A percentile compares a stretch with the other conserved stretches of the same genome.
Conservation (phyloP, 35 echinoderm and acorn worm genomes). For the Eucidaris tribuloides region DNA sequence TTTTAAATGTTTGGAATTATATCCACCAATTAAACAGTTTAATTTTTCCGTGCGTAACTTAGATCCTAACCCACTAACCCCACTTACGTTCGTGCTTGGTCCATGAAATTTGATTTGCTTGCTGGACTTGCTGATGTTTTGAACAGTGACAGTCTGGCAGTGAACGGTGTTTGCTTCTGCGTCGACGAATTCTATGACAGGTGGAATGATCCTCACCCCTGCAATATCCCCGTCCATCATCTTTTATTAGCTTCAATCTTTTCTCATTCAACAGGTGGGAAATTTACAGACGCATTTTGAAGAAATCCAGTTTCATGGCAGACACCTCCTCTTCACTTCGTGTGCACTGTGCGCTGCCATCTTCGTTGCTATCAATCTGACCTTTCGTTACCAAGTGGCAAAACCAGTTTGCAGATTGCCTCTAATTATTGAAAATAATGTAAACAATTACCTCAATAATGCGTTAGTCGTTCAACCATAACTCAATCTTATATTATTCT, state of each 20-base stretch:
- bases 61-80: too few relatives aligned
- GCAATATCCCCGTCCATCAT: constrained; percentile 88
- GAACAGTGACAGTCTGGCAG: constrained; percentile 67
- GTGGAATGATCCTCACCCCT: constrained; percentile 88
- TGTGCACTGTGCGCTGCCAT: constrained; percentile 9
- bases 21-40: not conserved
- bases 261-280: not conserved
- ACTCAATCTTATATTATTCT: too few relatives aligned
- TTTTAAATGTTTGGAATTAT: not conserved
- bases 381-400: constrained; percentile 12
- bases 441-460: too few relatives aligned
- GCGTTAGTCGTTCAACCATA: too few relatives aligned
- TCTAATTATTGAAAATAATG: too few relatives aligned
- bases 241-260: too few relatives aligned
- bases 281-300: not conserved
- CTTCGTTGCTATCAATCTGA: constrained; percentile 34
- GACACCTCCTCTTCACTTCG: too few relatives aligned
- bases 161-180: constrained; percentile 74
- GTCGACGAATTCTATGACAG: constrained; percentile 96
- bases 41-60: too few relatives aligned
- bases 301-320: too few relatives aligned
- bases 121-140: constrained; percentile 90
- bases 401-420: too few relatives aligned
- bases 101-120: constrained; percentile 92
- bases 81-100: constrained; percentile 68